A percentile compares a stretch with the other conserved stretches of the same genome.
These are phyloP conservation scores for Myotis lucifugus DNA, from an alignment of 2,113 vertebrate species.

Conservation along the genomic window DNA sequence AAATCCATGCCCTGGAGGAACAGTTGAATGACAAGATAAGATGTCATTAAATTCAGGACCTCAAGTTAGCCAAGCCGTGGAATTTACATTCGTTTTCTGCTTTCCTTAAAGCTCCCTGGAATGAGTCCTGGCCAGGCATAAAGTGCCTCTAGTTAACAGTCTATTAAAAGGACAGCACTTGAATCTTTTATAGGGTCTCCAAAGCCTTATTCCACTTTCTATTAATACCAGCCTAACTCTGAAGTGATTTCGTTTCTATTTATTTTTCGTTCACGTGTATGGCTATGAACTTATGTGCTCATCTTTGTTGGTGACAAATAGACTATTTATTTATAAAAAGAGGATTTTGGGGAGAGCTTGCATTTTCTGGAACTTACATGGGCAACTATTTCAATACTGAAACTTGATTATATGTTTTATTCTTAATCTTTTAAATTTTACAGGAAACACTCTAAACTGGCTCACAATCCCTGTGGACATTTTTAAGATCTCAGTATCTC, in stretches of 20 bases:
- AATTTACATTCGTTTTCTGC: background rate
- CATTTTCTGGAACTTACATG: background rate
- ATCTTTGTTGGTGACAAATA: constrained; percentile 3
- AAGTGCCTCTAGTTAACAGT: background rate
- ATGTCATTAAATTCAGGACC: background rate
- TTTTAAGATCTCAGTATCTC: background rate
- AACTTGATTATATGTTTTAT: background rate
- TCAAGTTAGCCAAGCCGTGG: background rate
- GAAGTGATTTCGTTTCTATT: constrained; percentile 49
- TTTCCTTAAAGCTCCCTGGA: background rate
- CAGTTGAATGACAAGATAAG: background rate
- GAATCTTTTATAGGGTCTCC: constrained; percentile 48
- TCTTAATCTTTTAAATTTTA: background rate
- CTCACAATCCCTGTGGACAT: background rate
- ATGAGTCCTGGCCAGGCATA: background rate
- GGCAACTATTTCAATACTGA: background rate
- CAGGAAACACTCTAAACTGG: background rate
- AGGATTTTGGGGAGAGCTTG: background rate
- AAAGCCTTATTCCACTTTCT: constrained; percentile 60
- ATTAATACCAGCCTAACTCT: constrained; percentile 54
- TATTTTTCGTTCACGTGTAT: background rate
- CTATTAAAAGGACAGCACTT: constrained; percentile 52
- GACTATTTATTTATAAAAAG: background rate
- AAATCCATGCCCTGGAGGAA: background rate
- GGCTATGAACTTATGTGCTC: background rate